A percentile compares a stretch with the other conserved stretches of the same genome.
Conservation (phyloP, 2,888 invertebrate genomes). For the Luperina nickerlii region DNA sequence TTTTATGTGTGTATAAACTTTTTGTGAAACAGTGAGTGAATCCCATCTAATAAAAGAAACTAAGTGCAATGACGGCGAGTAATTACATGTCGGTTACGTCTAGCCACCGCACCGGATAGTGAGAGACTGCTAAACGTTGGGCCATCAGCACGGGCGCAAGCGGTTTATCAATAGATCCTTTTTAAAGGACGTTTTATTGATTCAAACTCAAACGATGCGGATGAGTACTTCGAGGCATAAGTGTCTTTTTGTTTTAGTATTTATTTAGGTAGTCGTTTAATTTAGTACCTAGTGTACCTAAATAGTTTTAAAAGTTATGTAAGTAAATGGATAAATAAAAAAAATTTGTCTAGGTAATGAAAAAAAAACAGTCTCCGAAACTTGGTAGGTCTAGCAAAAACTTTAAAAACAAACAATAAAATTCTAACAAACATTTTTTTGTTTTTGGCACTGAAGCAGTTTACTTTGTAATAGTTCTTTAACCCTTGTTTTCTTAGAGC, state of each 20-base stretch:
- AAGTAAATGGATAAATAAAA: no score
- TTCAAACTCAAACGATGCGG: no score
- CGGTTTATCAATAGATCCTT: not conserved
- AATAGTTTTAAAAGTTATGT: not conserved
- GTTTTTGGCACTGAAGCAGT: not conserved
- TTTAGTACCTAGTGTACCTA: not conserved
- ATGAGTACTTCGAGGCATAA: no score
- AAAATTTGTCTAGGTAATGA: no score
- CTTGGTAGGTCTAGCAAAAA: no score
- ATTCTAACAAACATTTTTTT: no score
- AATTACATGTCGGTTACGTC: constrained; percentile 63
- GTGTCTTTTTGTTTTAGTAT: no score
- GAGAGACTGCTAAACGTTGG: constrained; percentile 24
- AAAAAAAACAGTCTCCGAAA: not conserved
- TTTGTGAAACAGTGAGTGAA: constrained; percentile 8
- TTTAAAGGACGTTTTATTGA: not conserved
- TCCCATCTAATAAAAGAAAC: constrained; percentile 36
- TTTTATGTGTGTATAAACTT: no score
- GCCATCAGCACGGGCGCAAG: constrained; percentile 42
- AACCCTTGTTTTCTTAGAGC: not conserved
- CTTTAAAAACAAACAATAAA: not conserved
- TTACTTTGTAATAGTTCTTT: not conserved
- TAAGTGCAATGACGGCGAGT: constrained; percentile 41
- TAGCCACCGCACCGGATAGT: constrained; percentile 35
- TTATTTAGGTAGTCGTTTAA: not conserved